These are phyloP conservation scores for Laupala kohalensis DNA, from an alignment of 1,140 invertebrate genomes.

Conservation along the genomic window DNA sequence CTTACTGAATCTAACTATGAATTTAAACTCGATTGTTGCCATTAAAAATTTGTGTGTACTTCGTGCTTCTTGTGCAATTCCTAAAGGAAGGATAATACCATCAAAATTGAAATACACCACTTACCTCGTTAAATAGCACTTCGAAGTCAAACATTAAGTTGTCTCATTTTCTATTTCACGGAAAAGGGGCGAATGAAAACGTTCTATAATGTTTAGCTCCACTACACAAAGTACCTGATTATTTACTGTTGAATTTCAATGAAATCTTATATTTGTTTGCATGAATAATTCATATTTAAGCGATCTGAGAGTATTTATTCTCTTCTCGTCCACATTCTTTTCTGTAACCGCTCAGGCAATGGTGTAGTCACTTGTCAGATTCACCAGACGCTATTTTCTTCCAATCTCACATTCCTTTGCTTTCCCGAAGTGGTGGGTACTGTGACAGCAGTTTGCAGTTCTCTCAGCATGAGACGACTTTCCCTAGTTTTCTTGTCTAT, in stretches of 20 bases:
- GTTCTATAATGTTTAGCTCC: background rate
- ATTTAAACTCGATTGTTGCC: too few species aligned
- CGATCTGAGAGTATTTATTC: background rate
- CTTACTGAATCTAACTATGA: too few species aligned
- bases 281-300: background rate
- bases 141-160: too few species aligned
- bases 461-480: too few species aligned
- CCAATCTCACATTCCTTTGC: background rate
- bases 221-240: background rate
- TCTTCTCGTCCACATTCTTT: background rate
- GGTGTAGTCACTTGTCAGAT: background rate
- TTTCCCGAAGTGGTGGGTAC: background rate
- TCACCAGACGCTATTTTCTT: background rate
- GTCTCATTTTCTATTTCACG: background rate
- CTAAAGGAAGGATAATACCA: too few species aligned
- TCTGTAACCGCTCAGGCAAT: background rate
- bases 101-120: too few species aligned
- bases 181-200: background rate
- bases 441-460: too few species aligned
- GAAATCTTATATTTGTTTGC: background rate
- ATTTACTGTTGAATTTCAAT: background rate
- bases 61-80: too few species aligned
- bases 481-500: too few species aligned
- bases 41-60: too few species aligned
- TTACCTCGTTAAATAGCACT: too few species aligned